A percentile compares a stretch with the other conserved stretches of the same genome.
Evolutionary conservation across 2,113 vertebrate genomes (phyloP).

Genomic region (Meleagris gallopavo): DNA sequence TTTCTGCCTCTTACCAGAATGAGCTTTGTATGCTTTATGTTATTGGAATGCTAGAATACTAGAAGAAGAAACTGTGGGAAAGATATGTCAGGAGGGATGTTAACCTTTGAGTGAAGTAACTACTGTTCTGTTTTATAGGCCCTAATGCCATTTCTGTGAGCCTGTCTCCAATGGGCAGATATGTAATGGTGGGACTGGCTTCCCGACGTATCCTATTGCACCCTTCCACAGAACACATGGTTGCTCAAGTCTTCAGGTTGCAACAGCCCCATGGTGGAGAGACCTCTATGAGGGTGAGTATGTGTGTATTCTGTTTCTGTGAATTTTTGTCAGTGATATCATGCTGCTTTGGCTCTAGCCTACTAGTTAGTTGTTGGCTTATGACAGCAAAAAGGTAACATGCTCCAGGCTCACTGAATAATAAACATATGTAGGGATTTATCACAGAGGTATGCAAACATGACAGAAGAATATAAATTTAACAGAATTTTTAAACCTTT

Average conservation of each 20-base stretch:
- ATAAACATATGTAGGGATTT: not conserved
- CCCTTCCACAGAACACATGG: conserved; percentile 99
- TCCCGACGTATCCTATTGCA: conserved; percentile 96
- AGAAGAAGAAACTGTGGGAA: not conserved
- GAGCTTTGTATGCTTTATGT: not conserved
- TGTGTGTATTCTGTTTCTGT: not conserved
- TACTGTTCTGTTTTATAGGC: conserved; percentile 75
- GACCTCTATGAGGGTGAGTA: conserved; percentile 95
- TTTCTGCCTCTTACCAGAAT: not conserved
- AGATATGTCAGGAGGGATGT: not conserved
- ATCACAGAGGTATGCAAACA: not conserved
- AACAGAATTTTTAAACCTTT: not conserved
- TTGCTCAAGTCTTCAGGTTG: conserved; percentile 98
- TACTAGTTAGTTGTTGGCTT: not conserved
- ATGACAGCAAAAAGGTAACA: not conserved
- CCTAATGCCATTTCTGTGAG: conserved; percentile 99
- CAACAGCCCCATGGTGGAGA: conserved; percentile 98
- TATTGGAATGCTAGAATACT: not conserved
- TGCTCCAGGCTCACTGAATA: not conserved
- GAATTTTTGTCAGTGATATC: not conserved
- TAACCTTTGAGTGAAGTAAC: not conserved
- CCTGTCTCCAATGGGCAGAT: conserved; percentile 96
- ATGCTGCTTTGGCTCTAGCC: not conserved
- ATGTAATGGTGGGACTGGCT: conserved; percentile 97
- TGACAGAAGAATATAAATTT: not conserved